Evolutionary conservation across 1,140 invertebrate species (phyloP), one percentile per base, ranked within the genome.

Genomic region (Wiebesia pumilae): DNA sequence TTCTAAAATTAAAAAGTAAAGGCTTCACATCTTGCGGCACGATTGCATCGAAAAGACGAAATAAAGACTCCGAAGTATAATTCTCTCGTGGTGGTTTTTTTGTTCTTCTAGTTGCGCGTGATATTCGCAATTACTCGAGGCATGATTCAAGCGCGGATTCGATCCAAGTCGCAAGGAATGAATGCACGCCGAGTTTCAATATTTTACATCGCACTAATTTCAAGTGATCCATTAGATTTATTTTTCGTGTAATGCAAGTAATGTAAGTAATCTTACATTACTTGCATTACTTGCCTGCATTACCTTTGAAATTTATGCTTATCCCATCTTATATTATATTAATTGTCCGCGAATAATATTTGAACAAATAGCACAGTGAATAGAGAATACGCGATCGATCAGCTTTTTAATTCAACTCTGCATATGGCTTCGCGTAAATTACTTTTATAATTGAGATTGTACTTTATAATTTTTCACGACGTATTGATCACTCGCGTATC

Each of bases 11-110:
- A 65, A 65, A 65, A 33, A 81, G 40, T 27, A 14, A 65, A 81
- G 40, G 21, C 58, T 12, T 27, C 54, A 12, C 40, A 81, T n/a
- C 65, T 81, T 81, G 35, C 54, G 79, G 78, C 33, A 62, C 35
- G 51, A 81, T 65, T 81, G n/a, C 54, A 65, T 35, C 54, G 51
- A 81, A 65, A 81, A 51, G 54, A 65, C 12, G 65, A 65, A 81
- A 81, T 65, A 40, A 81, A 12, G 71, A 43, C 71, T 33, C 30
- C 21, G 12, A 43, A 75, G 38, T 71, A 43, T 40, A 21, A 75
- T 43, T 43, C 54, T 33, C 54, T 30, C 21, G 30, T 62, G 35
- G 14, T 27, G n/a, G n/a, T n/a, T n/a, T n/a, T n/a, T 38, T 65
- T 58, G 0, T 51, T 47, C 33, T 27, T 43, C 30, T 33, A 33